Conservation (phyloP, 2,113 vertebrate species). For the Phalacrocorax carbo region DNA sequence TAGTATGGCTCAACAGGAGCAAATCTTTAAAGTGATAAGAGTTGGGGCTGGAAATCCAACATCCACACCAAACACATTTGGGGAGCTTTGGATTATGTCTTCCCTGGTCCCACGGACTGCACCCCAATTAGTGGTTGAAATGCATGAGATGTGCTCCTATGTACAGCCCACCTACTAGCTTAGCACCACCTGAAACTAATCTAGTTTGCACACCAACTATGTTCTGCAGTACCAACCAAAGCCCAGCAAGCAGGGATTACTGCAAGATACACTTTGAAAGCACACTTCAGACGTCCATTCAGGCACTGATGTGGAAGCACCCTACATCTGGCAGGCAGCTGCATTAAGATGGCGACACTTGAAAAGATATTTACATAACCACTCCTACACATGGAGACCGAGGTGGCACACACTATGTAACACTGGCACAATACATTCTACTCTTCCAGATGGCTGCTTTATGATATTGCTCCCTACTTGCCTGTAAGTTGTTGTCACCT, state of each 20-base stretch:
- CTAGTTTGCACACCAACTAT: not conserved
- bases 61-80: not conserved
- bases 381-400: not conserved
- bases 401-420: accelerated
- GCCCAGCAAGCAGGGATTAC: not conserved
- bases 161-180: not conserved
- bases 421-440: too few relatives aligned
- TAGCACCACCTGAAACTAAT: not conserved
- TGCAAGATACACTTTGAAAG: not conserved
- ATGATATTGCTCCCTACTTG: not conserved
- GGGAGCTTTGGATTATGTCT: not conserved
- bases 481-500: not conserved
- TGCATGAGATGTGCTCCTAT: not conserved
- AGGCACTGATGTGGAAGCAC: not conserved
- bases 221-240: not conserved
- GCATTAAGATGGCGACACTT: not conserved
- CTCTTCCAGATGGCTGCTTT: not conserved
- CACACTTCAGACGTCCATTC: not conserved
- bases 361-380: not conserved
- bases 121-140: accelerated
- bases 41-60: not conserved
- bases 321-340: not conserved
- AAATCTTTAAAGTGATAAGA: not conserved
- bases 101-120: accelerated
- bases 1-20: not conserved